Base-by-base conservation (phyloP, 1,140 invertebrate species). In the Temnothorax nylanderi region DNA sequence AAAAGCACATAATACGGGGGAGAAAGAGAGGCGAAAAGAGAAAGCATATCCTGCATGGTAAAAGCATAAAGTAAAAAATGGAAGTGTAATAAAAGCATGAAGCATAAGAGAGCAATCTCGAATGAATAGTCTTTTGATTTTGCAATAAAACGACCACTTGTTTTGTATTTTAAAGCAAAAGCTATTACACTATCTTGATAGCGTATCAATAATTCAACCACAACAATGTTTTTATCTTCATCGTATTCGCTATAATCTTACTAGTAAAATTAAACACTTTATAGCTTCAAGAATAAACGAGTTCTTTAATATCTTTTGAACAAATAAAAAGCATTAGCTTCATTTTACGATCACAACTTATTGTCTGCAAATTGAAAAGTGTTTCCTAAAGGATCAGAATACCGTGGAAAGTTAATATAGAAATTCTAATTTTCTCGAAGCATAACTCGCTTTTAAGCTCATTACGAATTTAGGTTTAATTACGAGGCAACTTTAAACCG, bases 401-500 rank as follows among this genome's bases (percentile, higher is more conserved):
- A 32, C 16, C 10, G 32, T 47, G 7, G 18, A 13, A 65, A 65
- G 10, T 37, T 41, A 37, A 13, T 49, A 65, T 26, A 13, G 4
- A 13, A 65, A 21, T 37, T 78, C 44, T 51, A 62, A 62, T 67
- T 51, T 80, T 67, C 11, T 32, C 47, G 1, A 32, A 44, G 56
- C 37, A 62, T 62, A 51, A n/a, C 69, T 69, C 16, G 32, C 47
- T 80, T 34, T 67, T 67, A 49, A 7, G 13, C 18, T 18, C n/a
- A 41, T 69, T 67, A 51, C 13, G 7, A 80, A 69, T 69, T 80
- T 32, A n/a, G 62, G 32, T 56, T 69, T 80, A 80, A 69, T 80
- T 80, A 54, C 21, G n/a, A 47, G 8, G 2, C 32, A n/a, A 80
- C 37, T 69, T 80, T 54, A 69, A 51, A 21, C 44, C 21, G 32